Evolutionary conservation across 2,888 invertebrate genomes (phyloP), one percentile per base, ranked within the genome.

Genomic region (Drosophila subquinaria): DNA sequence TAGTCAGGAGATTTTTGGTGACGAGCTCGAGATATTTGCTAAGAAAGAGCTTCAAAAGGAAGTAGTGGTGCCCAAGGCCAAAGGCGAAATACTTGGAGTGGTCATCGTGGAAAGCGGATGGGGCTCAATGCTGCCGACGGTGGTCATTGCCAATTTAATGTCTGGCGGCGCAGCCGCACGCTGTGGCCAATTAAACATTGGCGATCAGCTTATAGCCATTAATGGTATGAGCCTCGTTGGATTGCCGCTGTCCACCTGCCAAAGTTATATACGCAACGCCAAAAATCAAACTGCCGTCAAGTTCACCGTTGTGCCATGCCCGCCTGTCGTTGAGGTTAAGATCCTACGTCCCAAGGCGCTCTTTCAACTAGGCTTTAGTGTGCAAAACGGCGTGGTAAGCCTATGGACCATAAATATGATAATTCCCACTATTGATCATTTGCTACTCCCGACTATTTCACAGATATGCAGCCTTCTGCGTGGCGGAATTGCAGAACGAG

Each of bases 121-220:
- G 99, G 99, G 99, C 30, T 99, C 98, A 27, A 99, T 99, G 99
- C 94, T 99, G 84, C 99, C 99, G n/a, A 99, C 99, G 0, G 99
- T 99, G 53, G 99, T 99, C 53, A 98, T 99, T 89, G 99, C 99
- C 57, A 99, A 99, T 94, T 94, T 99, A 83, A 97, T 98, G 82
- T 98, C 99, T 10, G 96, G 97, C 3, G 99, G 99, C 1, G 99
- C 99, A 1, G 99, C 99, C 8, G 99, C 99, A 0, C 94, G 99
- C 27, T 99, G 99, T 92, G 99, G 99, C 23, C 98, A 98, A 91
- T 95, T 99, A 47, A 99, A 99, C 93, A 99, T 99, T 91, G 99
- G 99, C 65, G 99, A 99, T 94, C 99, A 99, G 94, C 98, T 99
- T 93, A 99, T 99, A 92, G 99, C 99, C 79, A 98, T 99, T 87